These are phyloP conservation scores for Holothuria leucospilota DNA, from an alignment of 53 echinoderm and acorn worm genomes.

Conservation along the genomic window DNA sequence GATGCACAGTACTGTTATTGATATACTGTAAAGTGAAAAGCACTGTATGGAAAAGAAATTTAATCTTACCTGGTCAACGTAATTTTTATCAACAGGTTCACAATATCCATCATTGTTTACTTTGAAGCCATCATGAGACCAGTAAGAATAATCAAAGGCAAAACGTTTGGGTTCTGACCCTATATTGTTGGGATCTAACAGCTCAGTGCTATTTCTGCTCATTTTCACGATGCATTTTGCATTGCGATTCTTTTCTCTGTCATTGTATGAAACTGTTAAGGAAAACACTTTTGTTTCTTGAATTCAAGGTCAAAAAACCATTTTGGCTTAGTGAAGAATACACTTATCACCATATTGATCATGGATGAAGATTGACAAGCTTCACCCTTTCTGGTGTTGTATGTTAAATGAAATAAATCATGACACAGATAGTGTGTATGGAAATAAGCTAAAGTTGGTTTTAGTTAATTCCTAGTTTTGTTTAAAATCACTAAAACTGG, in stretches of 20 bases:
- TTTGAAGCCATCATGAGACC: conserved; percentile 95
- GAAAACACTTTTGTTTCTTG: background rate
- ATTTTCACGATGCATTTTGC: conserved; percentile 92
- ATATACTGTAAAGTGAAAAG: too few species aligned
- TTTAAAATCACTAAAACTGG: too few species aligned
- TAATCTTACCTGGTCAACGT: conserved; percentile 80
- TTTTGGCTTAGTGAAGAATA: too few species aligned
- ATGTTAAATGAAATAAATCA: too few species aligned
- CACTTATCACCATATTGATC: too few species aligned
- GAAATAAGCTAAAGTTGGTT: too few species aligned
- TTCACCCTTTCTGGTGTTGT: too few species aligned
- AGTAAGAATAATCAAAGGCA: conserved; percentile 95
- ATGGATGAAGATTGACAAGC: too few species aligned
- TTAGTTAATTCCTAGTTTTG: too few species aligned
- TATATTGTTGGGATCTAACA: conserved; percentile 76
- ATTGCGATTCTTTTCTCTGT: conserved; percentile 90
- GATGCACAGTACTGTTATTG: too few species aligned
- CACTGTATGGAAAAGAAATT: background rate
- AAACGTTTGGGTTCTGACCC: conserved; percentile 76
- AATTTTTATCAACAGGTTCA: conserved; percentile 66
- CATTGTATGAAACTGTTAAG: conserved; percentile 79
- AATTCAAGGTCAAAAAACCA: too few species aligned
- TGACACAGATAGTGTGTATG: too few species aligned
- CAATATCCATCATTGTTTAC: conserved; percentile 75
- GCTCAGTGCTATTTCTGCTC: conserved; percentile 71